Evolutionary conservation across 2,888 invertebrate species (phyloP).

Genomic region (Leptarthrus brevirostris): DNA sequence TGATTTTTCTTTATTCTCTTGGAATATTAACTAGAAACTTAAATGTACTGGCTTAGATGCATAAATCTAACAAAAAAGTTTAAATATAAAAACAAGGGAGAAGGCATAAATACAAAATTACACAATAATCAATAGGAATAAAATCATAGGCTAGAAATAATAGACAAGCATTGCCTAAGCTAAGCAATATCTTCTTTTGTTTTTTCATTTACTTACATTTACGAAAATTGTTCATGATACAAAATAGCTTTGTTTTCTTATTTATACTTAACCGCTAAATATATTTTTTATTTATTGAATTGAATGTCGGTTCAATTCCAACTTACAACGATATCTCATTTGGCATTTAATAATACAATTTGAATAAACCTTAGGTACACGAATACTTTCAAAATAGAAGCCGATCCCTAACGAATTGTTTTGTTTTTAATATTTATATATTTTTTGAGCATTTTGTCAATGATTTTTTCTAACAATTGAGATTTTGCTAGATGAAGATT

Average conservation of each 20-base stretch:
- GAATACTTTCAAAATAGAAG: no score
- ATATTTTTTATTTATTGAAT: no score
- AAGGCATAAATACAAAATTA: background rate
- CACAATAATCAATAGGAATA: conserved; percentile 1
- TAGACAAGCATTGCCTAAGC: background rate
- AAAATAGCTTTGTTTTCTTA: conserved; percentile 16
- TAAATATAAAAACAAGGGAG: background rate
- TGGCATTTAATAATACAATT: conserved; percentile 43
- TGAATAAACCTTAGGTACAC: no score
- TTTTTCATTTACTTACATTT: conserved; percentile 18
- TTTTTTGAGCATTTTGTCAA: background rate
- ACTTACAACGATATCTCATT: conserved; percentile 20
- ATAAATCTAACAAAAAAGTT: conserved; percentile 12
- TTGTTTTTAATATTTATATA: background rate
- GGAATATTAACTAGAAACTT: conserved; percentile 25
- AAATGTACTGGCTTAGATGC: conserved; percentile 1
- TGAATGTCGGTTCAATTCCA: no score
- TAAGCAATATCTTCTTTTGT: background rate
- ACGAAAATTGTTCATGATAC: conserved; percentile 41
- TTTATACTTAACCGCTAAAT: background rate
- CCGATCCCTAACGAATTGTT: background rate
- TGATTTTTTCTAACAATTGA: no score
- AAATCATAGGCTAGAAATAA: background rate
- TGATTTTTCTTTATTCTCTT: conserved; percentile 19
- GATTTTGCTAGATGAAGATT: no score